phyloP scores from a whole-genome alignment of 2,888 invertebrate genomes.

The Tridacna crocea region DNA sequence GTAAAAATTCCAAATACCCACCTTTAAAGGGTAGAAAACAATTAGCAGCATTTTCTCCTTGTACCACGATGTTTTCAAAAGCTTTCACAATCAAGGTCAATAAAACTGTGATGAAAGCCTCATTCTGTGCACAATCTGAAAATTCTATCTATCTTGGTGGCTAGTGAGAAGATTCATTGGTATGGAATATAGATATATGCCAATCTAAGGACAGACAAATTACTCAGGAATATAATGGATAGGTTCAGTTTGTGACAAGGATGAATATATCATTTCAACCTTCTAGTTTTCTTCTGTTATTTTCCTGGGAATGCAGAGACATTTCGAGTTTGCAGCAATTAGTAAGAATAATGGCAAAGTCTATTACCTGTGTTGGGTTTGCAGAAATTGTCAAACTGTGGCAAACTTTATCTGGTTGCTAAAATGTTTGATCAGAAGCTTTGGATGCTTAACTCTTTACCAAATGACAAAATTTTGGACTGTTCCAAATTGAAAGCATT shows the following conservation, averaged over 20 bases:
- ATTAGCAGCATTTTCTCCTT: slow-evolving; percentile 4
- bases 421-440: neutral
- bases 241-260: slow-evolving; percentile 8
- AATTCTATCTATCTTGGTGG: neutral
- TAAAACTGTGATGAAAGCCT: too few species aligned
- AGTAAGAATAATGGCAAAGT: too few species aligned
- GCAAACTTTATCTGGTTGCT: neutral
- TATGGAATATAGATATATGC: slow-evolving; percentile 24
- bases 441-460: neutral
- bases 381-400: neutral
- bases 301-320: too few species aligned
- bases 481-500: too few species aligned
- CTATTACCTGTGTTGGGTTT: neutral
- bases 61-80: slow-evolving; percentile 1
- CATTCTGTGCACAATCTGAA: neutral
- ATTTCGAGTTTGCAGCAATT: too few species aligned
- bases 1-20: too few species aligned
- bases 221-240: slow-evolving; percentile 5
- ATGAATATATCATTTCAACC: slow-evolving; percentile 19
- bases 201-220: slow-evolving; percentile 17
- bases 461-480: neutral
- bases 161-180: slow-evolving; percentile 12
- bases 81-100: neutral
- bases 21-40: too few species aligned
- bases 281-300: neutral